Base-by-base conservation (phyloP, 2,888 invertebrate genomes). In the Melinaea menophilus region DNA sequence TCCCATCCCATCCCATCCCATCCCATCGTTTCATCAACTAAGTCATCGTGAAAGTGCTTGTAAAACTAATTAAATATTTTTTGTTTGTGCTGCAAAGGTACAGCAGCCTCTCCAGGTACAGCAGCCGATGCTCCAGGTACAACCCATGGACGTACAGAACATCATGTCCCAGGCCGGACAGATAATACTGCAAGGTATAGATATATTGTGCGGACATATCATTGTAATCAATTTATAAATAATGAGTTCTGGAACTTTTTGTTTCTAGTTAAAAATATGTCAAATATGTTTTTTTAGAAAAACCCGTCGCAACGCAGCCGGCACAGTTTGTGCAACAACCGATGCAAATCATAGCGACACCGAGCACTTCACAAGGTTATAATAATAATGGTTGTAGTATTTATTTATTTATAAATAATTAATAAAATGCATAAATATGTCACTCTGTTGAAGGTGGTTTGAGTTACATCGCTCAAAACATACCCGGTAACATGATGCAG, bases 401-500 rank as follows among this genome's bases (percentile, higher is more conserved):
- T 7, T 11, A 13, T 2, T 48, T 48, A 47, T 47, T 22, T 22
- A 48, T 48, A 22, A 2, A 13, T 48, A 13, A 13, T 22, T 48
- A 5, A 22, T 48, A 48, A 9, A 31, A 31, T 31, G 5, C 22
- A 51, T 2, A 31, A 48, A 48, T 51, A 51, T 51, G 31, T 51
- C 31, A 31, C 11, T 31, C 51, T 55, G 13, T 65, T 63, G 71
- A 71, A 86, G 85, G 85, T 56, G 85, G 89, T 12, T 74, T 90
- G 31, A 85, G 90, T 64, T 91, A 90, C 69, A 81, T 90, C 56
- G 76, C 90, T 0, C 87, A 87, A 68, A 90, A 88, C 64, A 73
- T 91, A 57, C 86, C 86, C 0, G 86, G 89, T 3, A 89, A 88
- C 66, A 89, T 91, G 85, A 88, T 91, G 90, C 90, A 90, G 74